Base-by-base conservation (phyloP, 53 echinoderm and acorn worm species). In the Echinarachnius parma region DNA sequence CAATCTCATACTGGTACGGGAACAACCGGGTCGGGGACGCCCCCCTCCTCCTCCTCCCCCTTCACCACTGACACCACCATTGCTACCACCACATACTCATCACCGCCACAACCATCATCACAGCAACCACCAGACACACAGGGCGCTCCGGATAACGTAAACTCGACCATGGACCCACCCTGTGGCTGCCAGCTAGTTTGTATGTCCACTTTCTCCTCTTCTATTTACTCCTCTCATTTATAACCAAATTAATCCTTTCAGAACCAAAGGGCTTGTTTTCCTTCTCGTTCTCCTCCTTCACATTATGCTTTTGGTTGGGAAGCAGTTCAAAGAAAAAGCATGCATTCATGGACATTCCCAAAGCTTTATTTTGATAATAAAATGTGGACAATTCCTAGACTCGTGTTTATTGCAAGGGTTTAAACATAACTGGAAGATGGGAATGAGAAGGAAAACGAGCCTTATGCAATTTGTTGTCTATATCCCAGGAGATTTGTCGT, bases 401-500 rank as follows among this genome's bases (percentile, higher is more conserved):
- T n/a, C n/a, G n/a, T n/a, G n/a, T n/a, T n/a, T n/a, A n/a, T n/a
- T n/a, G n/a, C n/a, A n/a, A n/a, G n/a, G n/a, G n/a, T n/a, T n/a
- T n/a, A n/a, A n/a, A n/a, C n/a, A n/a, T n/a, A n/a, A n/a, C n/a
- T n/a, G n/a, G n/a, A n/a, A n/a, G n/a, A n/a, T n/a, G n/a, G n/a
- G n/a, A n/a, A n/a, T n/a, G n/a, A n/a, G n/a, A n/a, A n/a, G n/a
- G n/a, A n/a, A n/a, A n/a, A n/a, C n/a, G n/a, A n/a, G n/a, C 64
- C 47, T 50, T 49, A 18, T 68, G 49, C 68, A 68, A 52, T 52
- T n/a, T 68, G 52, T 50, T 68, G 68, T 68, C 33, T 34, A 50
- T 32, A 46, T 64, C 21, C 23, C 20, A 68, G 37, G 49, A 19
- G 4, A 48, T 39, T 68, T 15, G n/a, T 49, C 19, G 10, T 49